Base-by-base conservation (phyloP, 2,113 vertebrate species). In the Mola mola region DNA sequence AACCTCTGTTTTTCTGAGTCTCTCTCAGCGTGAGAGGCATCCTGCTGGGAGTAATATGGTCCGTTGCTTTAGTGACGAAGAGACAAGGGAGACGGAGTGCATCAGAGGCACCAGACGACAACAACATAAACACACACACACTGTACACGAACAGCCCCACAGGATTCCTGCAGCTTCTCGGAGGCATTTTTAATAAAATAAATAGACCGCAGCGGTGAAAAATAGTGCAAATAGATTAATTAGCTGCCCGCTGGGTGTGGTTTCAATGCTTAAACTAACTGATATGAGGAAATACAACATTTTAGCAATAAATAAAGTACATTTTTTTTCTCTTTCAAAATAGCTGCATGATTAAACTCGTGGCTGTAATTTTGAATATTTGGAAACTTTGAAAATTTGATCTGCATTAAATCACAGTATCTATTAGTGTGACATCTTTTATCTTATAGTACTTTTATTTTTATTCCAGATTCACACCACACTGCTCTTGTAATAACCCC, bases 11-110 rank as follows among this genome's bases (percentile, higher is more conserved):
- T 42, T 34, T 17, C n/a, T 2, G 19, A 28, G 16, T 6, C 13
- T 38, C 16, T 61, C 38, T 12, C 12, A 42, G 41, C 25, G 28
- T 47, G 65, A 57, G 51, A 28, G 56, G 40, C 50, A 0, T 42
- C 60, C 67, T 61, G 58, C 62, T 62, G 65, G 40, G 75, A 47
- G 56, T 46, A 61, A 65, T 56, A 51, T 38, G 57, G 41, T 63
- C 72, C 24, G 60, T 37, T 60, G 68, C 69, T 28, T 51, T 53
- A 42, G 60, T 29, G 10, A 65, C 19, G 13, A 65, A 34, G 51
- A 38, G 33, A 15, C 5, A 33, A 24, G 20, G 26, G 37, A 16
- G 38, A 36, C 7, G 3, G 17, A 16, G 25, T 20, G 11, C 25
- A 66, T 81, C 63, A 48, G 43, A 52, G 24, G 44, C 42, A 6